Conservation (phyloP, 2,797 vertebrate species). For the Pangasius djambal region DNA sequence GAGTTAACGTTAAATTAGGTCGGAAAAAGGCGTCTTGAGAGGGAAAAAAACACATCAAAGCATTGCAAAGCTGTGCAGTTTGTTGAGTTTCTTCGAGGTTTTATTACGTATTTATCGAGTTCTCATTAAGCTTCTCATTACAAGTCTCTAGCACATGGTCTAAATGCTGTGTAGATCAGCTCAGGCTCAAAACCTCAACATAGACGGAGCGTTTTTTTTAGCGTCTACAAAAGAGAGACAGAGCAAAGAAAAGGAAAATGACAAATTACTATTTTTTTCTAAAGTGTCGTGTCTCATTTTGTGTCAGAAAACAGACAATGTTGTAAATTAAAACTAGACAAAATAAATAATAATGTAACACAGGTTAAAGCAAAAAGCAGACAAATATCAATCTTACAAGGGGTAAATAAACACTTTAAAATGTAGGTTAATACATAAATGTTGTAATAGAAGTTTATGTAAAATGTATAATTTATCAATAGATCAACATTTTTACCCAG, state of each 20-base stretch:
- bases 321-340: not conserved
- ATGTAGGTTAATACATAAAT: not conserved
- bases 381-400: not conserved
- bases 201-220: not conserved
- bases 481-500: not conserved
- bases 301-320: not conserved
- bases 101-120: not conserved
- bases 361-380: not conserved
- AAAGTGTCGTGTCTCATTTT: not conserved
- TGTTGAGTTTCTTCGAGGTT: constrained; percentile 26
- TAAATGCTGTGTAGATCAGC: not conserved
- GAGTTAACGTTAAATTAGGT: not conserved
- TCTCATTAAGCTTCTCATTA: constrained; percentile 3
- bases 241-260: not conserved
- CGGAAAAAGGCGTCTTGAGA: not conserved
- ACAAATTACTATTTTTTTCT: not conserved
- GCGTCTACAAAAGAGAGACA: not conserved
- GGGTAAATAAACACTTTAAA: not conserved
- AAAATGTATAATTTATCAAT: not conserved
- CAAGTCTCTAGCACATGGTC: not conserved
- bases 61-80: constrained; percentile 16
- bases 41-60: constrained; percentile 6
- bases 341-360: not conserved
- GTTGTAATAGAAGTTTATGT: not conserved
- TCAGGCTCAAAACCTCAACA: not conserved